Evolutionary conservation across 2,888 invertebrate species (phyloP).

Genomic region (Spialia ferax): DNA sequence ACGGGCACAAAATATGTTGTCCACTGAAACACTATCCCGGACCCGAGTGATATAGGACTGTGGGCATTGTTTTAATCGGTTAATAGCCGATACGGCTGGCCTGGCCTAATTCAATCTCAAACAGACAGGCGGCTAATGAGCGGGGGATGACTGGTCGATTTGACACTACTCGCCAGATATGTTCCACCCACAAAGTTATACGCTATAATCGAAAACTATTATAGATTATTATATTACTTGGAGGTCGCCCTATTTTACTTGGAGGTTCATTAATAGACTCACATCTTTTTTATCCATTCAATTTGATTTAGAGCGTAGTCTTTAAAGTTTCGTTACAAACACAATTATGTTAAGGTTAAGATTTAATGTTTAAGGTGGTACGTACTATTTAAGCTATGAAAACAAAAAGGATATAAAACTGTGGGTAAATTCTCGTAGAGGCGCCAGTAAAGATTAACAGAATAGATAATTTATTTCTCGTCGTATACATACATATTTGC

Average conservation of each 20-base stretch:
- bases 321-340: neutral
- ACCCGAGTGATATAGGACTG: constrained; percentile 31
- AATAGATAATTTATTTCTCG: no score
- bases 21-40: neutral
- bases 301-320: constrained; percentile 13
- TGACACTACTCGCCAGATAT: constrained; percentile 60
- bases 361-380: neutral
- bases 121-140: constrained; percentile 77
- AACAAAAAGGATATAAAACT: no score
- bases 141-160: constrained; percentile 75
- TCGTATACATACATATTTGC: no score
- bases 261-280: constrained; percentile 23
- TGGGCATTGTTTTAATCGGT: constrained; percentile 69
- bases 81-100: constrained; percentile 66
- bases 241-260: constrained; percentile 24
- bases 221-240: constrained; percentile 34
- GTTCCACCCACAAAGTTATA: constrained; percentile 60
- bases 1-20: no score
- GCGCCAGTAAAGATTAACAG: no score
- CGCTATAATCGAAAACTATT: constrained; percentile 52
- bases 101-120: constrained; percentile 79
- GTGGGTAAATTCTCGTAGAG: no score
- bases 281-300: constrained; percentile 19
- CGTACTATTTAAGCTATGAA: neutral
- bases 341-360: constrained; percentile 2